These are phyloP conservation scores for Sisor rabdophorus DNA, from an alignment of 2,113 vertebrate genomes.

Conservation along the genomic window DNA sequence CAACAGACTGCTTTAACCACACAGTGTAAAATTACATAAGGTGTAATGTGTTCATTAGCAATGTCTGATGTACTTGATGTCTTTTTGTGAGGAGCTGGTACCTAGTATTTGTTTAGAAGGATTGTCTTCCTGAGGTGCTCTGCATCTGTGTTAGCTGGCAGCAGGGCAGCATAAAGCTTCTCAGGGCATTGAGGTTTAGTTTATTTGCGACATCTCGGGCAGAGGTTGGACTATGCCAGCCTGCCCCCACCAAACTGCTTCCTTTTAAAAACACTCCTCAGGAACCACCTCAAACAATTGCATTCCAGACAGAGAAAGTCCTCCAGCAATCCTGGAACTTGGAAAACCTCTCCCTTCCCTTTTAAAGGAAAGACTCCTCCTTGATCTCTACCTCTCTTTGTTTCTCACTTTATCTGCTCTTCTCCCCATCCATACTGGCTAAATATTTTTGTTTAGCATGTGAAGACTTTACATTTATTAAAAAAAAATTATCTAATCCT, in stretches of 20 bases:
- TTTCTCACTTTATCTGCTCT: conserved; percentile 1
- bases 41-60: background rate
- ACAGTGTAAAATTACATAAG: background rate
- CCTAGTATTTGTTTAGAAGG: background rate
- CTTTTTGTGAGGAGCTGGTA: conserved; percentile 1
- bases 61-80: background rate
- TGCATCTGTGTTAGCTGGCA: conserved; percentile 15
- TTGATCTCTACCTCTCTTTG: conserved; percentile 5
- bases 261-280: conserved; percentile 57
- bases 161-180: conserved; percentile 1
- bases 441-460: no score
- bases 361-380: conserved; percentile 33
- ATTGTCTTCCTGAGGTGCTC: background rate
- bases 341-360: conserved; percentile 60
- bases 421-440: background rate
- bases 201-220: conserved; percentile 42
- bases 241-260: conserved; percentile 46
- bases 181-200: conserved; percentile 19
- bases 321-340: conserved; percentile 50
- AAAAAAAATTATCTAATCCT: background rate
- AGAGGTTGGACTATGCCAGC: conserved; percentile 50
- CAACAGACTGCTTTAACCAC: background rate
- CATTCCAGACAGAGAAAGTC: conserved; percentile 54
- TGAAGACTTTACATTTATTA: no score
- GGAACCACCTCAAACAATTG: conserved; percentile 61